A percentile compares a stretch with the other conserved stretches of the same genome.
These are phyloP conservation scores for Brachypterus glaber DNA, from an alignment of 2,888 invertebrate genomes.

Conservation along the genomic window DNA sequence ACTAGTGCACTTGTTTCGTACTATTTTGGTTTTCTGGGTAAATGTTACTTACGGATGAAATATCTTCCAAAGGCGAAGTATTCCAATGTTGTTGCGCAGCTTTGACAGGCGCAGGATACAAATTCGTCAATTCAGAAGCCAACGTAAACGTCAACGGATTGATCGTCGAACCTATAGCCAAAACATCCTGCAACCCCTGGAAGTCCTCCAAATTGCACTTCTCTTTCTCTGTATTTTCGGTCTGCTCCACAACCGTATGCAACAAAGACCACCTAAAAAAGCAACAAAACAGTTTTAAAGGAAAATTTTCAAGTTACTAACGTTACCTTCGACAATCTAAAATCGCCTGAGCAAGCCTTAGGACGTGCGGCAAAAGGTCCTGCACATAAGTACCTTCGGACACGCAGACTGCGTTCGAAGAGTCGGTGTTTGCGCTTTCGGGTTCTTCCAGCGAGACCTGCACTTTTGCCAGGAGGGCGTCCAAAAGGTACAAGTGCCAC, in stretches of 20 bases:
- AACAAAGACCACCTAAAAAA: constrained; percentile 33
- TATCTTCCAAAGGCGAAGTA: constrained; percentile 45
- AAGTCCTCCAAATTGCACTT: constrained; percentile 43
- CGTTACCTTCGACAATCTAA: constrained; percentile 51
- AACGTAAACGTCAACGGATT: constrained; percentile 36
- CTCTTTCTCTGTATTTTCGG: constrained; percentile 37
- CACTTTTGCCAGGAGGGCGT: constrained; percentile 66
- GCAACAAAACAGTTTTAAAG: constrained; percentile 12
- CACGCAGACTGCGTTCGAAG: constrained; percentile 27
- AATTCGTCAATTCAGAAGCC: constrained; percentile 44
- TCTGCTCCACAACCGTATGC: constrained; percentile 35
- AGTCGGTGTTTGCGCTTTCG: constrained; percentile 35
- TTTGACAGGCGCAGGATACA: constrained; percentile 47
- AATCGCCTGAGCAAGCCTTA: constrained; percentile 55
- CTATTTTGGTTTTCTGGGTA: no score
- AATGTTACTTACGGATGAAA: constrained; percentile 53
- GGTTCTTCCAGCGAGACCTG: constrained; percentile 52
- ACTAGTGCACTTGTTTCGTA: no score
- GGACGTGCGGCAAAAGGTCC: constrained; percentile 56
- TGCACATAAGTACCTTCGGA: constrained; percentile 42
- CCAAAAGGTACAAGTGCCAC: constrained; percentile 64
- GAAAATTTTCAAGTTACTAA: constrained; percentile 2
- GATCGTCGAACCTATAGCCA: constrained; percentile 40
- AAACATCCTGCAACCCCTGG: constrained; percentile 37
- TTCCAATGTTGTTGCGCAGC: constrained; percentile 56